phyloP scores from a whole-genome alignment of 2,888 invertebrate species.

The Rhabditoides inermis region DNA sequence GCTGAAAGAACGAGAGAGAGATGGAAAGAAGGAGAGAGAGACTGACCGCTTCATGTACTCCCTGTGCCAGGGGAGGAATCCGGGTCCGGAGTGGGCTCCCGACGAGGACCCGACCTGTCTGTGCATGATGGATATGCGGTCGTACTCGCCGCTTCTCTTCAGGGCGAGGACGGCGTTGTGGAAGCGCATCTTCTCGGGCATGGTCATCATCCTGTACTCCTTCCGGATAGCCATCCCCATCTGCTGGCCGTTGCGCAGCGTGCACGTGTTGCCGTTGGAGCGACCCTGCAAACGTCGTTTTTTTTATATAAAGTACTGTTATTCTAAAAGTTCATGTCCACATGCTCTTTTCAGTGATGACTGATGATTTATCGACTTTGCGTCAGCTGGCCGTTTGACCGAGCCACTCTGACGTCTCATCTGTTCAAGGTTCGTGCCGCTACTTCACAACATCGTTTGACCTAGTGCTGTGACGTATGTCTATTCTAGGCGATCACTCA shows the following conservation, averaged over 20 bases:
- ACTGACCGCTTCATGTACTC: conserved; percentile 42
- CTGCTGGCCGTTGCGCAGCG: conserved; percentile 31
- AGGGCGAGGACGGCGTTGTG: conserved; percentile 38
- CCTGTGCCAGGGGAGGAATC: conserved; percentile 49
- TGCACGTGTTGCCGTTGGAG: conserved; percentile 31
- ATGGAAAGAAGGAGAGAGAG: too few relatives aligned
- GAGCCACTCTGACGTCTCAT: too few relatives aligned
- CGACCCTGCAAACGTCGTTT: conserved; percentile 36
- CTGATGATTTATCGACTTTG: too few relatives aligned
- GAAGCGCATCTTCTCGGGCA: conserved; percentile 37
- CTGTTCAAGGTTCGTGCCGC: too few relatives aligned
- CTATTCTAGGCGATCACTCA: too few relatives aligned
- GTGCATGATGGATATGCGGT: conserved; percentile 43
- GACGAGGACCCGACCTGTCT: conserved; percentile 41
- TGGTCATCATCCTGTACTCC: conserved; percentile 40
- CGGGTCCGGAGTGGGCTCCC: conserved; percentile 50
- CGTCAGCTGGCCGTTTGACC: too few relatives aligned
- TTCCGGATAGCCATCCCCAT: conserved; percentile 31
- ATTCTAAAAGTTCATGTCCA: too few relatives aligned
- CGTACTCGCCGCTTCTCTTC: conserved; percentile 46
- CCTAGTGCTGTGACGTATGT: too few relatives aligned
- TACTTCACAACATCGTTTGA: too few relatives aligned
- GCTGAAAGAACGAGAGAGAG: too few relatives aligned
- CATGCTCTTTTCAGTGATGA: too few relatives aligned
- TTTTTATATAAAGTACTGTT: too few relatives aligned